Evolutionary conservation across 2,888 invertebrate species (phyloP).

Genomic region (Limnephilus auricula): DNA sequence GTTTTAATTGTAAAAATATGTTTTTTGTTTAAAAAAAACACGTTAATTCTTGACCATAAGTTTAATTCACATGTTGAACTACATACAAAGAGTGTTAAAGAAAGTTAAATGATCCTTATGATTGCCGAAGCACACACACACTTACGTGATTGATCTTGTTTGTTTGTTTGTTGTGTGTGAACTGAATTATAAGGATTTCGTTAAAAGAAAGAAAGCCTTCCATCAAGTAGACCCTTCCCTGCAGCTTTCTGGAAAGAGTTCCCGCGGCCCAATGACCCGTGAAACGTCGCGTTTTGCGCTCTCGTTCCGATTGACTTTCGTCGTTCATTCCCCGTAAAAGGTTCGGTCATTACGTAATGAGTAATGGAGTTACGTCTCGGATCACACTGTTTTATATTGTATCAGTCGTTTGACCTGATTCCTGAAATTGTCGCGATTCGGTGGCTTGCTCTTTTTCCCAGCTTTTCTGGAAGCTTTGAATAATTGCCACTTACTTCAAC

Average conservation of each 20-base stretch:
- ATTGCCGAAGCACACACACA: constrained; percentile 3
- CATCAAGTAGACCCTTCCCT: not conserved
- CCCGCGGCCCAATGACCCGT: constrained; percentile 26
- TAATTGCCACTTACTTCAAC: not conserved
- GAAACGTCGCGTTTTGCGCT: constrained; percentile 7
- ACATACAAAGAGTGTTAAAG: not conserved
- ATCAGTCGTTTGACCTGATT: not conserved
- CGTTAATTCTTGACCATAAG: not conserved
- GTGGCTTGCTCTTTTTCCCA: not conserved
- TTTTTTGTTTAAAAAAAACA: not conserved
- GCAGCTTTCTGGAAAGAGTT: not conserved
- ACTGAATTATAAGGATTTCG: constrained; percentile 6
- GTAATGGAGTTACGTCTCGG: not conserved
- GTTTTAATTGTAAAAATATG: no score
- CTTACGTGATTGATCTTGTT: constrained; percentile 19
- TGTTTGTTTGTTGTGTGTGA: not conserved
- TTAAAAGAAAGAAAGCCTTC: constrained; percentile 12
- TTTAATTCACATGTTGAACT: not conserved
- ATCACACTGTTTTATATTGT: not conserved
- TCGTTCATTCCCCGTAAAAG: constrained; percentile 30
- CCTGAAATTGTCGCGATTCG: not conserved
- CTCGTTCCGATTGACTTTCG: constrained; percentile 29
- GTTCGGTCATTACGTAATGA: not conserved
- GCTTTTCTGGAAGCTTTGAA: not conserved
- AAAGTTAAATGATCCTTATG: constrained; percentile 28